Conservation (phyloP, 2,888 invertebrate genomes). For the Rotaria magnacalcarata region DNA sequence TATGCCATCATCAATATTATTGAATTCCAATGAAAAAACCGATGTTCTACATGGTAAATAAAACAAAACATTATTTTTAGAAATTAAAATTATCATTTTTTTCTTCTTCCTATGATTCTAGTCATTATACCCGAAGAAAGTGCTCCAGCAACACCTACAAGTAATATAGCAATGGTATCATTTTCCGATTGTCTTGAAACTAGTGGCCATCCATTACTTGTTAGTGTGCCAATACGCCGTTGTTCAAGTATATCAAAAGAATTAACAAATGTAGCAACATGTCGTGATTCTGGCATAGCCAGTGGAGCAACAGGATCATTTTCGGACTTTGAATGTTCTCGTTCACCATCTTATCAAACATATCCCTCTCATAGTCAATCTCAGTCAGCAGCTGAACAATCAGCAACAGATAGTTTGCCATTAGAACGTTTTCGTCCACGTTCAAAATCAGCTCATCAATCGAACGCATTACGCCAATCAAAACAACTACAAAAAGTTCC, state of each 20-base stretch:
- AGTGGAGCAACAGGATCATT: slow-evolving; percentile 23
- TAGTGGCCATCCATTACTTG: background rate
- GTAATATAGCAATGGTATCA: background rate
- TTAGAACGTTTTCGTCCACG: slow-evolving; percentile 31
- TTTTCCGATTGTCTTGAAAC: background rate
- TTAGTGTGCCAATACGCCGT: background rate
- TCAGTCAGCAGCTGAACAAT: slow-evolving; percentile 14
- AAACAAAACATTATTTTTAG: background rate
- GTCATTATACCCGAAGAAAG: slow-evolving; percentile 3
- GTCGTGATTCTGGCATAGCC: background rate
- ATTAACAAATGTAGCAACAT: background rate
- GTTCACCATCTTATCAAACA: background rate
- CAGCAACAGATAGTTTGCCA: slow-evolving; percentile 31
- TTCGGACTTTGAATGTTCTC: slow-evolving; percentile 30
- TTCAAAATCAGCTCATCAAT: slow-evolving; percentile 16
- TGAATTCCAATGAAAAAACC: background rate
- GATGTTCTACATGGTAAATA: slow-evolving; percentile 6
- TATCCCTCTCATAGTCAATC: background rate
- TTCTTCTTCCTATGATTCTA: background rate
- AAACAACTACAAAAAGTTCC: slow-evolving; percentile 31
- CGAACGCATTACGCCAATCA: background rate
- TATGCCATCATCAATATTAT: background rate
- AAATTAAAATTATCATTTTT: too few species aligned
- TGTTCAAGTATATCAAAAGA: slow-evolving; percentile 21
- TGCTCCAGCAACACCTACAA: background rate